Evolutionary conservation across 1,140 invertebrate genomes (phyloP), one percentile per base, ranked within the genome.

Genomic region (Phocides pigmalion): DNA sequence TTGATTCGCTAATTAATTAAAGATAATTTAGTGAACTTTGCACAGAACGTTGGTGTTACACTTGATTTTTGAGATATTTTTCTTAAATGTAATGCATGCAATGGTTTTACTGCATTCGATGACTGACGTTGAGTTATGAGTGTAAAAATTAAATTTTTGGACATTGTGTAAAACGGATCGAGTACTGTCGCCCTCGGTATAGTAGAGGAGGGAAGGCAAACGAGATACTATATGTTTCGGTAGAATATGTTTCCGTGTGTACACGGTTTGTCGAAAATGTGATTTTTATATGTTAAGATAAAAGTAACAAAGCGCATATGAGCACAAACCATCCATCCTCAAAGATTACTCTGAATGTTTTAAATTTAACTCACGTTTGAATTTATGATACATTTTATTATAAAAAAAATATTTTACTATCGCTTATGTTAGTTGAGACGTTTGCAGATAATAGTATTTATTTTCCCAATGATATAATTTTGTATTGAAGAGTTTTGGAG

Each of bases 371-470:
- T 89, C 84, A 89, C 86, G 86, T 89, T 91, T 91, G 83, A 91
- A 91, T 91, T 91, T 91, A 91, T 88, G 80, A 91, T 89, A 90
- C 87, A 91, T 89, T 91, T 91, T 91, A 90, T 89, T 89, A 79
- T 85, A 87, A 88, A 83, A 74, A 81, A 82, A 84, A 87, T 85
- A 88, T 89, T 90, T 88, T 89, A 89, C 79, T 89, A 89, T 88
- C 79, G 80, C 87, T 90, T 88, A 88, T 84, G 86, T 91, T 89
- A 89, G 87, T 89, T 89, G 79, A 86, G 75, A 84, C 76, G 87
- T 89, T 89, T 84, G 87, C 82, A 87, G 80, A 87, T 88, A 80
- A 86, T 85, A 91, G 83, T 85, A 79, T 91, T 89, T 89, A 87
- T 91, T 89, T 91, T 89, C 80, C 73, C 80, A 80, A 81, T 79